Percentiles rank a stretch among this genome's conserved stretches.
Conservation (phyloP, 2,888 invertebrate genomes). For the Zonitis immaculata region DNA sequence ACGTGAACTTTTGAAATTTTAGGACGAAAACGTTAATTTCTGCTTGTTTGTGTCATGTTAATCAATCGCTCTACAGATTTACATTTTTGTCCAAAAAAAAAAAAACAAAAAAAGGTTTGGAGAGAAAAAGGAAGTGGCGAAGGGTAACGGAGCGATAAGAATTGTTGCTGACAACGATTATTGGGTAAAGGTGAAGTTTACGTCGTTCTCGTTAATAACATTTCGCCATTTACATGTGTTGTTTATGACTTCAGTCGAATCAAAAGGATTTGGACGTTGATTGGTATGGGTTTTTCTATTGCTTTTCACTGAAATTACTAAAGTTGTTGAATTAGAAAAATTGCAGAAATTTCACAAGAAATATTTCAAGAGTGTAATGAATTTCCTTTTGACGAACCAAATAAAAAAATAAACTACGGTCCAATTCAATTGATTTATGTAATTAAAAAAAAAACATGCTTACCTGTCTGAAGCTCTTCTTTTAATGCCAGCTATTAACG, state of each 20-base stretch:
- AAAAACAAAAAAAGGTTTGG: background rate
- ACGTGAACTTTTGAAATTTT: conserved; percentile 47
- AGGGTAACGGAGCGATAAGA: background rate
- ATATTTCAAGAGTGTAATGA: background rate
- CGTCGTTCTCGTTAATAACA: background rate
- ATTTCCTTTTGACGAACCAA: background rate
- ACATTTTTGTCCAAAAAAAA: conserved; percentile 17
- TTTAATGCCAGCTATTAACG: conserved; percentile 50
- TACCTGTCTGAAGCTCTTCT: conserved; percentile 64
- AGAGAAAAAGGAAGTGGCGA: background rate
- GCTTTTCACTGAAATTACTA: background rate
- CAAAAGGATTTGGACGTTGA: background rate
- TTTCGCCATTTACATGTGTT: conserved; percentile 2
- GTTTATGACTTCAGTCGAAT: background rate
- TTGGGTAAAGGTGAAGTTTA: background rate
- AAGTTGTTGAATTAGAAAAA: background rate
- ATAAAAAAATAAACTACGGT: conserved; percentile 47
- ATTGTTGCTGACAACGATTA: background rate
- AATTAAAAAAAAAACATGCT: too few relatives aligned
- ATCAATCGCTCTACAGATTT: conserved; percentile 35
- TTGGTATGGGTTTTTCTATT: background rate
- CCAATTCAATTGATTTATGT: too few relatives aligned
- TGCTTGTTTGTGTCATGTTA: conserved; percentile 46
- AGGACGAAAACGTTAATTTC: conserved; percentile 43
- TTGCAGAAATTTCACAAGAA: background rate